phyloP scores from a whole-genome alignment of 2,113 vertebrate species.

The Pyxicephalus adspersus region DNA sequence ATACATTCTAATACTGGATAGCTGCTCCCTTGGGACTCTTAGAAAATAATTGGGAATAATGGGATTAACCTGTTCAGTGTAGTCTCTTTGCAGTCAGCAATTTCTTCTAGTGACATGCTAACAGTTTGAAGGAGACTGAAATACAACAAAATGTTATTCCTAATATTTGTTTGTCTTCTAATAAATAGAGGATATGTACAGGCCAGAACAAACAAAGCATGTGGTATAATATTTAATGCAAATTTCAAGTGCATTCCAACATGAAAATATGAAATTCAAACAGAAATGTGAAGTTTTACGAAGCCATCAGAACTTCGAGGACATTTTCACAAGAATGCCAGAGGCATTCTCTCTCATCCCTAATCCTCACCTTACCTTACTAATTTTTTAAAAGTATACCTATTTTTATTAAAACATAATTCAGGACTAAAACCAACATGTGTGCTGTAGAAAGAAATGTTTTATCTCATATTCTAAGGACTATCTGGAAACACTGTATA shows the following conservation, averaged over 20 bases:
- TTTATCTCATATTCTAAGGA: too few species aligned
- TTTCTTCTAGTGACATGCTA: not conserved
- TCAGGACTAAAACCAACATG: too few species aligned
- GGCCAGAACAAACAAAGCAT: not conserved
- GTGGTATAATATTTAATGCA: not conserved
- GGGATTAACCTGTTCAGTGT: slow-evolving; percentile 48
- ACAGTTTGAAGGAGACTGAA: not conserved
- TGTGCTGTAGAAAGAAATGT: too few species aligned
- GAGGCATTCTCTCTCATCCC: not conserved
- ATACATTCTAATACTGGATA: slow-evolving; percentile 48
- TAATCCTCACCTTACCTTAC: not conserved
- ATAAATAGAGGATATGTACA: not conserved
- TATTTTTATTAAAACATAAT: too few species aligned
- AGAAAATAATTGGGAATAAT: slow-evolving; percentile 51
- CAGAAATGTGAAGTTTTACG: too few species aligned
- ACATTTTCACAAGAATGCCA: not conserved
- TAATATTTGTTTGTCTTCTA: not conserved
- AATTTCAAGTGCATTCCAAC: not conserved
- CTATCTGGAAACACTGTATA: too few species aligned
- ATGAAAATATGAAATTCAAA: too few species aligned
- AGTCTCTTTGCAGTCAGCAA: slow-evolving; percentile 1
- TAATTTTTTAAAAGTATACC: too few species aligned
- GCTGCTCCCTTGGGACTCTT: slow-evolving; percentile 38
- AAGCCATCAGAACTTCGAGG: too few species aligned
- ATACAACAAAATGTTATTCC: not conserved